Evolutionary conservation across 2,113 vertebrate species (phyloP), one percentile per base, ranked within the genome.

Genomic region (Albula goreensis): DNA sequence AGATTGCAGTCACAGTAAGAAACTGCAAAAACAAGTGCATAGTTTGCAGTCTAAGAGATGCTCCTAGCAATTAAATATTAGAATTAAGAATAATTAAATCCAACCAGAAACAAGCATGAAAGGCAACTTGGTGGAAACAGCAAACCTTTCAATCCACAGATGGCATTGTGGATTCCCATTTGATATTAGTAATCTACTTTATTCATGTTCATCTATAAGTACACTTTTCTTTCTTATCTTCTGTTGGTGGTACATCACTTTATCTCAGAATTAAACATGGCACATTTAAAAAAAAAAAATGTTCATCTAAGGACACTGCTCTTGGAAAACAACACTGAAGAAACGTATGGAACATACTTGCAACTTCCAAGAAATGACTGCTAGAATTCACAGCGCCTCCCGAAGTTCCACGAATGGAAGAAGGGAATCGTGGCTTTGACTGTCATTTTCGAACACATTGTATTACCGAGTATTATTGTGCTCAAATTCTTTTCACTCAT

Each of bases 371-470:
- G 70, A 74, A 74, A 74, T 31, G 70, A 74, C 70, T 31, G 70
- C 70, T 74, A 74, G 22, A 74, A 74, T 74, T 74, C 70, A 74
- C 70, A 74, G 70, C 70, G 31, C 70, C 70, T 74, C n/a, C 70
- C 70, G 4, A 31, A 74, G n/a, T 74, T 74, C 70, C n/a, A 22
- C 25, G n/a, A 74, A n/a, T 74, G 70, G 70, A n/a, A 74, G 70
- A 74, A 74, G 7, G 22, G 31, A 31, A 3, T n/a, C n/a, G n/a
- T 74, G n/a, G 5, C 70, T 25, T 25, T 74, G 70, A 70, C 63
- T 22, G 63, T 6, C n/a, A 74, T 13, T n/a, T 25, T 63, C 60
- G 17, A 63, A 63, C 15, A 63, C 10, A 63, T 19, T 74, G 4
- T 10, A 31, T 74, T 31, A 74, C n/a, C 1, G 70, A 74, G 66